phyloP scores from a whole-genome alignment of 2,888 invertebrate species.

The Tinea trinotella region DNA sequence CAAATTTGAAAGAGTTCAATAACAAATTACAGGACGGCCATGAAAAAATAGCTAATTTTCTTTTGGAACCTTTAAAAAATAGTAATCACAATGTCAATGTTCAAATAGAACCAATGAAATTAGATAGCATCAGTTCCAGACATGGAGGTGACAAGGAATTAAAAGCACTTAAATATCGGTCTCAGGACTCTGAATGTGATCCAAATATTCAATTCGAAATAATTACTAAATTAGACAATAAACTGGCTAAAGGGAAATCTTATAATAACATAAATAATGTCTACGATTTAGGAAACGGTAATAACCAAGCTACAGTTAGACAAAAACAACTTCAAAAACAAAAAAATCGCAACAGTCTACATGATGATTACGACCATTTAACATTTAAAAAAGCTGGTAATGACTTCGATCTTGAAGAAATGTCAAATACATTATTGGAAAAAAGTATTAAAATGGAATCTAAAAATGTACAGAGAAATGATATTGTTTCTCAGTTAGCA shows the following conservation, averaged over 20 bases:
- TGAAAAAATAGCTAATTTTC: background rate
- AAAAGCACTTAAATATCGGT: background rate
- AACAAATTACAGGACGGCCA: background rate
- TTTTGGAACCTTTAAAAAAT: background rate
- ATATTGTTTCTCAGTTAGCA: background rate
- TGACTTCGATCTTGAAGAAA: constrained; percentile 41
- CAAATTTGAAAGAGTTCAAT: background rate
- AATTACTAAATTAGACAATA: background rate
- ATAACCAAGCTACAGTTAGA: no score
- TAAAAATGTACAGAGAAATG: constrained; percentile 12
- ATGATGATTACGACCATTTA: no score
- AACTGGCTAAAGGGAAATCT: no score
- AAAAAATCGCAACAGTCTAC: no score
- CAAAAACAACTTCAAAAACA: no score
- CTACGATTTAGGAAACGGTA: no score
- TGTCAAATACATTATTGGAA: constrained; percentile 42
- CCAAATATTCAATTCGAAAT: background rate
- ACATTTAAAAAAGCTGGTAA: background rate
- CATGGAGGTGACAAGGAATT: background rate
- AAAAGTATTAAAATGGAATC: constrained; percentile 22
- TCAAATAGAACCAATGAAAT: constrained; percentile 8
- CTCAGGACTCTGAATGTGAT: background rate
- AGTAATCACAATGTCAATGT: background rate
- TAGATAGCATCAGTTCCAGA: background rate
- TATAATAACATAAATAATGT: no score